Evolutionary conservation across 2,113 vertebrate genomes (phyloP), one percentile per base, ranked within the genome.

Genomic region (Lipotes vexillifer): DNA sequence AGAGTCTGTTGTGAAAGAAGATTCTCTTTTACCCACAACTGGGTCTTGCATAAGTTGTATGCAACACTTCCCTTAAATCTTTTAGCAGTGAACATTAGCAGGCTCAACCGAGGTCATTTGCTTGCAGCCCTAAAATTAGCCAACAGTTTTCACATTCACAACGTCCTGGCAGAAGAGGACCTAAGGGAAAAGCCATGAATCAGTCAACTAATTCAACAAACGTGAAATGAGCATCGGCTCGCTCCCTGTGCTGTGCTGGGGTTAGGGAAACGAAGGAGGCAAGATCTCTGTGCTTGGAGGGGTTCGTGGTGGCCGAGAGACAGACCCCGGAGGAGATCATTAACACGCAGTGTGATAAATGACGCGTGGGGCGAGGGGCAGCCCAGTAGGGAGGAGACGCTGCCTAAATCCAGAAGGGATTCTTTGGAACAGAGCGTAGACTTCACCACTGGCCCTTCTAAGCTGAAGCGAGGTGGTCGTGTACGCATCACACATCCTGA

Each of bases 1-100:
- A 57, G 6, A 21, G 25, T 65, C 41, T 86, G 0, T 74, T 91
- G 46, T 52, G 87, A 88, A 96, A 83, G 49, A 83, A 87, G 57
- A 49, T 72, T 83, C 68, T 90, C 74, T 95, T 93, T 96, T 77
- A 80, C 81, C 82, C 87, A 93, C 87, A 84, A 21, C 55, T 57
- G 65, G 20, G 44, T 57, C 65, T 95, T 87, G 81, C 49, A 1
- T 81, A 75, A 90, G 18, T 44, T 77, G 31, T 33, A 14, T 49
- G 72, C 55, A 91, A 0, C 72, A n/a, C 55, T 68, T 91, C 59
- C 25, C 49, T 95, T 91, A 49, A 93, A 61, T 88, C 69, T 93
- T 72, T 91, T 29, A 72, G 57, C 83, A 61, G 0, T 66, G 61
- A 84, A 92, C 61, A n/a, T 92, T 36, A 68, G 38, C n/a, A 92